phyloP scores from a whole-genome alignment of 2,797 vertebrate species.

The Diceros bicornis region DNA sequence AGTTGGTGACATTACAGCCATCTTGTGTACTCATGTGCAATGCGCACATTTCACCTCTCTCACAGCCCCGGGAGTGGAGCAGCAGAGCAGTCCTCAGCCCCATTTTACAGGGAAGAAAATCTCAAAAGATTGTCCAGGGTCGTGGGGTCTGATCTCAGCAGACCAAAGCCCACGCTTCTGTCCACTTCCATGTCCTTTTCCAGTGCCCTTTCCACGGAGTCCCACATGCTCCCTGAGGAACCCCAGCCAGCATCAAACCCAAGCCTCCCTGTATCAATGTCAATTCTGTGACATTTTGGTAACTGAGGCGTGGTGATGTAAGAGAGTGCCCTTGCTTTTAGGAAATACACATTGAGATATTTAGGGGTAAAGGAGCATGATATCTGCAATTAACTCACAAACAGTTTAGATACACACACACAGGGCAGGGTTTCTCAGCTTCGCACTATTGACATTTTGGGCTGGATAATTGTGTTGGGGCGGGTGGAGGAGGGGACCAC shows the following conservation, averaged over 20 bases:
- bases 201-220: not conserved
- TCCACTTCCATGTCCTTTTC: not conserved
- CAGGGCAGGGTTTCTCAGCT: not conserved
- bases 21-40: accelerated
- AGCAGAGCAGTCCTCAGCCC: not conserved
- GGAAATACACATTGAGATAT: not conserved
- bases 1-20: accelerated
- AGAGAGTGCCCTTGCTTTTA: not conserved
- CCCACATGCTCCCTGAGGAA: not conserved
- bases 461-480: not conserved
- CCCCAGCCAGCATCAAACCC: no score
- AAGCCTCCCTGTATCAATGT: not conserved
- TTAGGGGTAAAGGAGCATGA: not conserved
- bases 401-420: not conserved
- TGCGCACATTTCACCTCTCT: no score
- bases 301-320: not conserved
- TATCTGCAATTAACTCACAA: not conserved
- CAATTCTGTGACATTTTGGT: not conserved
- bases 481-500: accelerated
- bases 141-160: not conserved
- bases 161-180: not conserved
- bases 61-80: not conserved
- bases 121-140: not conserved
- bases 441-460: accelerated
- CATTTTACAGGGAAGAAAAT: not conserved